These are phyloP conservation scores for Strigamia transsilvanica DNA, from an alignment of 2,888 invertebrate species.

Conservation along the genomic window DNA sequence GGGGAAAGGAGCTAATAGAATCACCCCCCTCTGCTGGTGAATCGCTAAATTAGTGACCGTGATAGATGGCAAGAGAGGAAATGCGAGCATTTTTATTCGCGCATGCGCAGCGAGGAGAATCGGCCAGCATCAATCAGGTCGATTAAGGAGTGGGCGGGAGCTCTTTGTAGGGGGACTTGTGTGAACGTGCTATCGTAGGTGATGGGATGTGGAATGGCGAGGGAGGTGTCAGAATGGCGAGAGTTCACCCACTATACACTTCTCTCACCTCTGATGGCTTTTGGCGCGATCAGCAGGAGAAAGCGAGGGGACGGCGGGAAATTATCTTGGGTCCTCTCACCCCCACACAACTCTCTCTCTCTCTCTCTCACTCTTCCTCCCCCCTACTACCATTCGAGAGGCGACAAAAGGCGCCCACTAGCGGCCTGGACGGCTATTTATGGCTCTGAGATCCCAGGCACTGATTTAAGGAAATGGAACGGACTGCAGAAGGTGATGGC, in stretches of 20 bases:
- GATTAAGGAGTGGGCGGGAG: constrained; percentile 49
- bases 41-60: constrained; percentile 49
- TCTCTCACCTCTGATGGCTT: constrained; percentile 49
- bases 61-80: constrained; percentile 49
- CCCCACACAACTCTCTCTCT: constrained; percentile 46
- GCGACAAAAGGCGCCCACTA: constrained; percentile 49
- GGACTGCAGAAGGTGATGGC: constrained; percentile 48
- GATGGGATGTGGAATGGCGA: constrained; percentile 39
- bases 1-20: constrained; percentile 39
- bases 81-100: constrained; percentile 49
- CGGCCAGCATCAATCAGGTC: constrained; percentile 49
- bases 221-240: constrained; percentile 23
- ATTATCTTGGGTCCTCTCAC: constrained; percentile 49
- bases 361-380: constrained; percentile 1
- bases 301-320: constrained; percentile 49
- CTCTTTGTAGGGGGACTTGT: constrained; percentile 35
- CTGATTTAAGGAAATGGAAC: constrained; percentile 48
- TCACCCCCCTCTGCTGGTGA: constrained; percentile 49
- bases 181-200: constrained; percentile 49
- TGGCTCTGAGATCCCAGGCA: constrained; percentile 45
- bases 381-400: constrained; percentile 37
- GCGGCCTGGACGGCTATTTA: constrained; percentile 49
- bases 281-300: constrained; percentile 49
- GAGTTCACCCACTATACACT: constrained; percentile 49
- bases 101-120: constrained; percentile 49